Evolutionary conservation across 2,797 vertebrate species (phyloP).

Genomic region (Clarias fuscus): DNA sequence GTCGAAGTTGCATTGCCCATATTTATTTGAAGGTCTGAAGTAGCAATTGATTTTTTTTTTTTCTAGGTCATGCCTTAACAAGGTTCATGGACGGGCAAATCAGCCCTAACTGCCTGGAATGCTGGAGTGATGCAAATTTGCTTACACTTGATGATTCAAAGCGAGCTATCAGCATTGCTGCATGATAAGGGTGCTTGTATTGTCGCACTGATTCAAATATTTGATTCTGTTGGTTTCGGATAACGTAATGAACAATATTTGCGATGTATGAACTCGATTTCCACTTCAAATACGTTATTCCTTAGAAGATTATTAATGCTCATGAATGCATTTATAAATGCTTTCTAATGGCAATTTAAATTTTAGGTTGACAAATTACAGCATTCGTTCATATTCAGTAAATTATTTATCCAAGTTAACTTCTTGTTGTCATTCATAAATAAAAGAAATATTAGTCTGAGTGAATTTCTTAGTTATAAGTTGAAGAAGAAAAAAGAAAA

Average conservation of each 20-base stretch:
- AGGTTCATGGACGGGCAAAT: constrained; percentile 13
- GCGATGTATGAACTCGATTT: background rate
- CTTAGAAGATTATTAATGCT: background rate
- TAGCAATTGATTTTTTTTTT: constrained; percentile 16
- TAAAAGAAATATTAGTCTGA: background rate
- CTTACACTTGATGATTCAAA: constrained; percentile 14
- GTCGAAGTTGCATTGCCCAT: background rate
- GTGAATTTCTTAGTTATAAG: background rate
- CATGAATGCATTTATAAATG: background rate
- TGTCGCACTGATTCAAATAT: background rate
- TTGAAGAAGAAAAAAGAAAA: too few relatives aligned
- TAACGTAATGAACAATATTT: background rate
- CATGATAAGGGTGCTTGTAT: constrained; percentile 1
- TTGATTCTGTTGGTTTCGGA: background rate
- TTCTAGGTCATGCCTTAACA: background rate
- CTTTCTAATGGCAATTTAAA: background rate
- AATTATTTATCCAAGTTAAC: background rate
- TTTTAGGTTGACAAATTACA: background rate
- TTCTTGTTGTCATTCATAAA: background rate
- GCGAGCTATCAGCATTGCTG: background rate
- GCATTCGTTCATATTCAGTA: background rate
- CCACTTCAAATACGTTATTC: background rate
- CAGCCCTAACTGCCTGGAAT: constrained; percentile 8
- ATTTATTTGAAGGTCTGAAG: constrained; percentile 25
- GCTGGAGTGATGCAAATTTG: constrained; percentile 7